Base-by-base conservation (phyloP, 2,113 vertebrate genomes). In the Thymallus thymallus region DNA sequence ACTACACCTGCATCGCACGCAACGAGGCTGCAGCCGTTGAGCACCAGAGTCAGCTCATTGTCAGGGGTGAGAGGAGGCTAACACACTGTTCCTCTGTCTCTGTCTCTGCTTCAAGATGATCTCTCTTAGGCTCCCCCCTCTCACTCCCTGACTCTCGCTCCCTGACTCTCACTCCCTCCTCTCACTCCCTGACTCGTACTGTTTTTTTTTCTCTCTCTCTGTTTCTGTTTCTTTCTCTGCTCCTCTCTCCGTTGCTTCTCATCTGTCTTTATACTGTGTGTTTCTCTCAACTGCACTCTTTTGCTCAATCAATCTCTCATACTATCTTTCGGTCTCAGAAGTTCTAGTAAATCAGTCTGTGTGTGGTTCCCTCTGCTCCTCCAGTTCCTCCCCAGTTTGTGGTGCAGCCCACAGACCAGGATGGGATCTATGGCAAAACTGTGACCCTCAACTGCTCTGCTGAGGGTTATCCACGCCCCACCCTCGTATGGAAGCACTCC, bases 401-500 rank as follows among this genome's bases (percentile, higher is more conserved):
- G 88, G 98, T 99, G 69, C 97, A 99, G 81, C 98, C 98, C 48
- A 95, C 94, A 6, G 96, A 99, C 86, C 98, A 99, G 88, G 97
- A 98, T 0, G 98, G 98, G 4, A 99, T 99, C 82, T 99, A 98
- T 4, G 96, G 98, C 69, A 99, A 98, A 86, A 95, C 97, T 0
- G 96, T 99, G 70, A 97, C 97, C 41, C 94, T 99, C 77, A 99
- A 99, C 87, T 99, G 97, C 85, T 99, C 98, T 0, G 97, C 97
- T 1, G 96, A 98, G 83, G 98, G 97, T 70, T 98, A 98, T 80
- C 98, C 98, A 5, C 96, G 96, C 4, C 98, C 98, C 13, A 98
- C 96, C 24, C 99, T 99, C 0, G 95, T 99, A 76, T 99, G 98
- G 98, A 98, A 99, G 70, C 98, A 98, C 89, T 99, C 98, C 0